Evolutionary conservation across 2,888 invertebrate genomes (phyloP).

Genomic region (Leptopilina syphax): DNA sequence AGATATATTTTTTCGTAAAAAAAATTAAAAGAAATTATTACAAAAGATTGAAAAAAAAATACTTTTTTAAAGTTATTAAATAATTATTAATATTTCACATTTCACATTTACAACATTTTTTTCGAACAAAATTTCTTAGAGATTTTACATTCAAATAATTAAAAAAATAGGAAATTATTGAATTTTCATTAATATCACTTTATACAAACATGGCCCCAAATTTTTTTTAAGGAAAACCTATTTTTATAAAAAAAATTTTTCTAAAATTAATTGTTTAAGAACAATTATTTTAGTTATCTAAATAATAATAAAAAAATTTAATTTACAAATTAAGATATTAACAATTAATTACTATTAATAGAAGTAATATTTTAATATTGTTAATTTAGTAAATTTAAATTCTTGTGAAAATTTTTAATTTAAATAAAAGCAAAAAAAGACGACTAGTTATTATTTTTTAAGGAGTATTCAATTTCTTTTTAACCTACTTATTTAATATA

Average conservation of each 20-base stretch:
- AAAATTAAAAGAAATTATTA: not conserved
- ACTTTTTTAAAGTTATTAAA: constrained; percentile 8
- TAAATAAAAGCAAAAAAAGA: no score
- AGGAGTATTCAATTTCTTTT: not conserved
- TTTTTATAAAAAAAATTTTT: not conserved
- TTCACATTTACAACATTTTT: not conserved
- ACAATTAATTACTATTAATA: no score
- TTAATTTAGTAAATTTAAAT: no score
- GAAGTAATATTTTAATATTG: no score
- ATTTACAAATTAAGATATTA: no score
- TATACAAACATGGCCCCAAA: not conserved
- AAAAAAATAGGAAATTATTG: no score
- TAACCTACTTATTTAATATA: not conserved
- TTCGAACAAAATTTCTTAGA: not conserved
- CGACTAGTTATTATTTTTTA: not conserved
- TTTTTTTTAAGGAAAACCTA: not conserved
- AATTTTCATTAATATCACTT: not conserved
- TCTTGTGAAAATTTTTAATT: no score
- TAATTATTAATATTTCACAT: constrained; percentile 10
- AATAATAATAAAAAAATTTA: no score
- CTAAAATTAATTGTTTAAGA: no score
- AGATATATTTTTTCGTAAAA: not conserved
- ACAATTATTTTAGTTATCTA: no score
- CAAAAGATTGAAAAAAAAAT: not conserved
- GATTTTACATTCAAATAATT: no score